Conservation (phyloP, 2,888 invertebrate genomes). For the Dynastes grantii region DNA sequence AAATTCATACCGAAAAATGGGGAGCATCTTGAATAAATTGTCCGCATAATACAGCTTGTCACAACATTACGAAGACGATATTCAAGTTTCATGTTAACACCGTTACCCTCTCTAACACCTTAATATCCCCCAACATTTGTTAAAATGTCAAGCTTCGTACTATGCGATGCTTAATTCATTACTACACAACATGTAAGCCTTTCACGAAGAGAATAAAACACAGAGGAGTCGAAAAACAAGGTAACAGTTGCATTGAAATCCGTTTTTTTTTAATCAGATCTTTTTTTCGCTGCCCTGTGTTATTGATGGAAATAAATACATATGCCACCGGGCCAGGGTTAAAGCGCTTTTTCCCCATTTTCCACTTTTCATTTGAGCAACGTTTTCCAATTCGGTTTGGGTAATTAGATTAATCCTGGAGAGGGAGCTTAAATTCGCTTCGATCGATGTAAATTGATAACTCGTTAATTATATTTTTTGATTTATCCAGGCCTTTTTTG, state of each 20-base stretch:
- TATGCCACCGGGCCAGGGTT: conserved; percentile 10
- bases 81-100: neutral
- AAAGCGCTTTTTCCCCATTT: conserved; percentile 6
- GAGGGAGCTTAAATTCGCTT: conserved; percentile 3
- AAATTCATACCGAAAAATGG: conserved; percentile 10
- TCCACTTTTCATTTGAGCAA: conserved; percentile 25
- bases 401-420: conserved; percentile 25
- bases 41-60: conserved; percentile 4
- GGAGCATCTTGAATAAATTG: conserved; percentile 7
- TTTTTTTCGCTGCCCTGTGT: conserved; percentile 2
- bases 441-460: conserved; percentile 21
- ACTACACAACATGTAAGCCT: neutral
- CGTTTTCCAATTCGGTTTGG: conserved; percentile 23
- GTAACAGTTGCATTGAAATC: conserved; percentile 4
- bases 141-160: conserved; percentile 13
- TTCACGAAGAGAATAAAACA: neutral
- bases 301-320: conserved; percentile 19
- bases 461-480: conserved; percentile 15
- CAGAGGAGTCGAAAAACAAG: neutral
- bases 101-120: conserved; percentile 2
- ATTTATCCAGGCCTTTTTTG: neutral
- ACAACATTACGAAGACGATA: neutral
- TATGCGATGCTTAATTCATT: conserved; percentile 10
- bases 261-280: neutral
- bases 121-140: conserved; percentile 5